Evolutionary conservation across 1,140 invertebrate species (phyloP), one percentile per base, ranked within the genome.

Genomic region (Saccostrea cuccullata): DNA sequence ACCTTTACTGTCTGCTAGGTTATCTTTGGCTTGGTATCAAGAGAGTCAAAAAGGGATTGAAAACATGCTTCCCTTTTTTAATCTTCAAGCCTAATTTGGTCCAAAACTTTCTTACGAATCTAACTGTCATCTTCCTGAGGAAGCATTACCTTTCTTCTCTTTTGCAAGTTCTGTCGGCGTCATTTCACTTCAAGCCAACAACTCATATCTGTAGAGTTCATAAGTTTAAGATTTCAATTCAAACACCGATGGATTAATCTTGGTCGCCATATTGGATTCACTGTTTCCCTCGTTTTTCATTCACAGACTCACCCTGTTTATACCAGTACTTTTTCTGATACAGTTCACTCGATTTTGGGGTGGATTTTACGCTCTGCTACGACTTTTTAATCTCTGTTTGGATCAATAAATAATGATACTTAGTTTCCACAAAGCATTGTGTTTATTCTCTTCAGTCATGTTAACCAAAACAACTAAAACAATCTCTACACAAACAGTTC

Each of bases 1-100:
- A 91, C 83, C 88, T 91, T 85, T 89, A 82, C 47, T 87, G 55
- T 89, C 86, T 36, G 47, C 55, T 26, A 90, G 83, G 47, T 90
- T 86, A 89, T 91, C 89, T 36, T 91, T 91, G n/a, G 84, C 90
- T 73, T 89, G 82, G 84, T 84, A 77, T 90, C 90, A 2, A 90
- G 84, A 86, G 87, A 90, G 56, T 55, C 56, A 58, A 90, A n/a
- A 11, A 91, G 84, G 11, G 86, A 82, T 70, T 82, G 86, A n/a
- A 91, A 87, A 47, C 90, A 87, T 84, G 64, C 56, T 70, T 90
- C 84, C 36, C 55, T 84, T 60, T 90, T 73, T 47, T 87, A 70
- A 40, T 89, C 86, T 55, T 91, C 89, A 0, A 90, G 55, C 23
- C 40, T 87, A 3, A 91, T 55, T 85, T 90, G 86, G 15, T 91